A percentile compares a stretch with the other conserved stretches of the same genome.
Conservation (phyloP, 2,113 vertebrate species). For the Corythornis vintsioides region DNA sequence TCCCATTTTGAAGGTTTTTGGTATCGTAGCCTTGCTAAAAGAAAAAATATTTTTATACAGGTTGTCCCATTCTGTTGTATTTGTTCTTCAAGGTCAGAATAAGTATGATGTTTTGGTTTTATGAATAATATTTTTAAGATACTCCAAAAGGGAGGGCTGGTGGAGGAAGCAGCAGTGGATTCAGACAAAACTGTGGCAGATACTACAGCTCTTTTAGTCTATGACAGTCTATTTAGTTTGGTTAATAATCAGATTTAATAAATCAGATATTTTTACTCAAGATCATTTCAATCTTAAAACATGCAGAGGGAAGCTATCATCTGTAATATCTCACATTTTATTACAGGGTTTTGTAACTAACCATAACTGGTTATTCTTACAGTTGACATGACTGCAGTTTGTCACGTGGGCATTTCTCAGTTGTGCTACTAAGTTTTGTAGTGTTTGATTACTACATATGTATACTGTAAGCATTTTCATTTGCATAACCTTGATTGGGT, state of each 20-base stretch:
- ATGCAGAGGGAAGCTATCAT: not conserved
- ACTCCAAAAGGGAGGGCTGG: not conserved
- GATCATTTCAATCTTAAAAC: not conserved
- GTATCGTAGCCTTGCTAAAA: not conserved
- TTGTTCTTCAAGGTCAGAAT: constrained; percentile 9
- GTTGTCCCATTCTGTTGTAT: not conserved
- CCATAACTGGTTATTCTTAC: not conserved
- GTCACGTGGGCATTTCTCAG: not conserved
- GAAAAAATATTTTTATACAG: not conserved
- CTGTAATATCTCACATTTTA: not conserved
- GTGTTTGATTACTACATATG: not conserved
- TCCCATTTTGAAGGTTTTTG: constrained; percentile 9
- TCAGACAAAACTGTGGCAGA: not conserved
- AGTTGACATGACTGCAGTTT: not conserved
- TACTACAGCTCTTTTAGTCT: not conserved
- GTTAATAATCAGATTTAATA: not conserved
- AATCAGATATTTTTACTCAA: not conserved
- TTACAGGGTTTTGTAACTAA: not conserved
- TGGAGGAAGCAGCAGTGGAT: not conserved
- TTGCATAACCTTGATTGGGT: not conserved
- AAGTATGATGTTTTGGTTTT: constrained; percentile 30
- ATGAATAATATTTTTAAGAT: not conserved
- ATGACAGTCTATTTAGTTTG: not conserved
- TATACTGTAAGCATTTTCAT: not conserved
- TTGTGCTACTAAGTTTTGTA: not conserved